Base-by-base conservation (phyloP, 2,113 vertebrate genomes). In the Cebus imitator region DNA sequence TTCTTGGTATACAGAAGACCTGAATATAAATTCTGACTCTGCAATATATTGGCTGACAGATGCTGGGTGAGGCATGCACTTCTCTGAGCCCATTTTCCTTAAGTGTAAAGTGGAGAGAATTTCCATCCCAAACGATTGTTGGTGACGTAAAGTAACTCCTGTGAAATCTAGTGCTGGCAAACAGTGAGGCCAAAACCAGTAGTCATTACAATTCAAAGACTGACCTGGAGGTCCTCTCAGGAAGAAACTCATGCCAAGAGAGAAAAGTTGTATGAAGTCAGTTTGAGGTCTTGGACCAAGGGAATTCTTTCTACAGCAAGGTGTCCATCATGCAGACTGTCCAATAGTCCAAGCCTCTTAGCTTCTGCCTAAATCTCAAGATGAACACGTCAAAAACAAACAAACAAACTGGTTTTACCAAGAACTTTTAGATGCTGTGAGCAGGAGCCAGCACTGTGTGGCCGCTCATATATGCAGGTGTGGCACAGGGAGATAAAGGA, bases 281-380 rank as follows among this genome's bases (percentile, higher is more conserved):
- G 4, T 79, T 83, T 21, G 30, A 87, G 73, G 40, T 79, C 23
- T 25, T 66, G 16, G 27, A 72, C 48, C 8, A 61, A 61, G 43
- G 43, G 17, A 11, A 27, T 89, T 92, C 20, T 82, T 25, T 37
- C 66, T 45, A 45, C 13, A 61, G 79, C 11, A 23, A 5, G 30
- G 21, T 20, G 7, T 16, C 8, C 3, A 6, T 75, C 40, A 23
- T 10, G 1, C 0, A 14, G 21, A 30, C 14, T n/a, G 8, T 25
- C 35, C 50, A 27, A 13, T 10, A 32, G 68, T 50, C 25, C n/a
- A 23, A 57, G 45, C 43, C 75, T 87, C 8, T 6, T 45, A 55
- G 35, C 48, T 64, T 64, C 40, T 58, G 21, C 58, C 86, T 48
- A 18, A 75, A 10, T 73, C 76, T 87, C 43, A 83, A 37, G 27